These are phyloP conservation scores for Protobothrops flavoviridis DNA, from an alignment of 2,113 vertebrate species.

Conservation along the genomic window DNA sequence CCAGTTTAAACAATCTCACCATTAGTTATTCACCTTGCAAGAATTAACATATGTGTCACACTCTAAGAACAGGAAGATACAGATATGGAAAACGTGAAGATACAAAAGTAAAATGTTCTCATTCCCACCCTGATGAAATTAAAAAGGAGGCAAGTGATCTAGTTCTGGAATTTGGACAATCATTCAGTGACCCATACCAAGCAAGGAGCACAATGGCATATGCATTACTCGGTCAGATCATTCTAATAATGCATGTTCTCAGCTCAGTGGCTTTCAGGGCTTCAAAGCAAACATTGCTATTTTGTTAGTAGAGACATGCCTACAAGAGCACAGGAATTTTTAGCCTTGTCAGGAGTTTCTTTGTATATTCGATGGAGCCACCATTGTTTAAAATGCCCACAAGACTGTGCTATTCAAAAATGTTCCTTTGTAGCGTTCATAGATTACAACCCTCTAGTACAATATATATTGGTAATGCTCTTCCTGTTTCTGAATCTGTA, in stretches of 20 bases:
- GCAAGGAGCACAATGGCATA: neutral
- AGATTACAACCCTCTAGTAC: constrained; percentile 66
- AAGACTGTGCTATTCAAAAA: constrained; percentile 67
- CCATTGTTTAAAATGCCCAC: constrained; percentile 60
- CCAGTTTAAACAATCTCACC: neutral
- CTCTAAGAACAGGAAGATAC: neutral
- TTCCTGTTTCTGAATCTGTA: constrained; percentile 75
- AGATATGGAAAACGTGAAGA: neutral
- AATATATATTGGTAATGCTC: constrained; percentile 67
- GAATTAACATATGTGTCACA: neutral
- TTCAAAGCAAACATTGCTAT: constrained; percentile 52
- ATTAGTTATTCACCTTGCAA: neutral
- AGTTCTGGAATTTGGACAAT: neutral
- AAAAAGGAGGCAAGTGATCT: neutral
- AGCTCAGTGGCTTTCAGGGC: constrained; percentile 53
- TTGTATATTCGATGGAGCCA: constrained; percentile 58
- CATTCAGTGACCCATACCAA: neutral
- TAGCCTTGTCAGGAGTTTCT: constrained; percentile 55
- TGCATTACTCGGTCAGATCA: neutral
- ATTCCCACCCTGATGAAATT: neutral
- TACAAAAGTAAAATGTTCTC: neutral
- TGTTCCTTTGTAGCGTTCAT: constrained; percentile 69
- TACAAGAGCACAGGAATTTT: constrained; percentile 45
- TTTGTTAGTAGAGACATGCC: constrained; percentile 36
- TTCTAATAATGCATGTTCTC: constrained; percentile 40